Evolutionary conservation across 2,797 vertebrate genomes (phyloP), one percentile per base, ranked within the genome.

Genomic region (Pangasius macronema): DNA sequence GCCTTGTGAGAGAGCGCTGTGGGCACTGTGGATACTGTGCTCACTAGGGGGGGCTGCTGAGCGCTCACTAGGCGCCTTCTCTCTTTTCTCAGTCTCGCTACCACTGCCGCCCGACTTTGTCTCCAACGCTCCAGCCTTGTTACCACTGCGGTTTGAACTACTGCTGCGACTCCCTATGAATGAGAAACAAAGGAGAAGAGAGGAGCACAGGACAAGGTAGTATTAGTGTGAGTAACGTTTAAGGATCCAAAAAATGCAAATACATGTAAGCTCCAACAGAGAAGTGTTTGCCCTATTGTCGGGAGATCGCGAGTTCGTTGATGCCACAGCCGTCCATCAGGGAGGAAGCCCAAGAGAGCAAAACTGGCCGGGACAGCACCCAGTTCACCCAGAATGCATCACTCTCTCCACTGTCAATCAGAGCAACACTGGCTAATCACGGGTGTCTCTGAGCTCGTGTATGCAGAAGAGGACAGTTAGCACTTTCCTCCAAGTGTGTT

Each of bases 101-200:
- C 96, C 96, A 0, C 97, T 97, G 87, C 96, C 97, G 0, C 95
- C 96, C 0, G 96, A 97, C 91, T 97, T 97, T 93, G 95, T 92
- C 94, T 95, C 88, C 93, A 94, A 92, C 92, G 94, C 89, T 92
- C 91, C 87, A 87, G 91, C 91, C 53, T 96, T 97, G 0, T 95
- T 96, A 89, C 94, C 94, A 0, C 97, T 97, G 70, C 96, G 95
- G 92, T 98, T 97, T 0, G 97, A 99, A 63, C 96, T 96, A 0
- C 97, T 97, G 95, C 97, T 98, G 82, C 93, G 94, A 91, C 97
- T 99, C 92, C 98, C 98, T 99, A 94, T 0, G 0, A 91, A 87
- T 53, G 6, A 0, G 90, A 0, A 81, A 42, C 68, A 67, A 61
- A 65, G 36, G 27, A 87, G 7, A 72, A n/a, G 27, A 77, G 18